A percentile compares a stretch with the other conserved stretches of the same genome.
phyloP scores from a whole-genome alignment of 1,140 invertebrate species.

The Nebria ingens region DNA sequence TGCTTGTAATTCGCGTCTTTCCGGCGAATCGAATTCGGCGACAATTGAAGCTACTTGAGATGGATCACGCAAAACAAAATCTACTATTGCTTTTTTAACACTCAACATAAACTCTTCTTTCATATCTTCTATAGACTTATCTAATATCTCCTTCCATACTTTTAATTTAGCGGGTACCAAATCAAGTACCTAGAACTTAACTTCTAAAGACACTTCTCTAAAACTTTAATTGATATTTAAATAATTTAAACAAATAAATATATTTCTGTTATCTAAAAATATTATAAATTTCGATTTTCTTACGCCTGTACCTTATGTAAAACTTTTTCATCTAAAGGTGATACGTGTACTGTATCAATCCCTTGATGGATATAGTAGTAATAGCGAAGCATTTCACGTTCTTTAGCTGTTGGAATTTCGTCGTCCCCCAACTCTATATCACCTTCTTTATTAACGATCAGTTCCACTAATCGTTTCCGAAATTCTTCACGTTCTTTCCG shows the following conservation, averaged over 20 bases:
- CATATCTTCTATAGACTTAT: slow-evolving; percentile 49
- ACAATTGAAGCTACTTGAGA: slow-evolving; percentile 33
- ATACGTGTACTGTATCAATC: slow-evolving; percentile 75
- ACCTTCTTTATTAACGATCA: slow-evolving; percentile 36
- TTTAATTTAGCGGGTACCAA: slow-evolving; percentile 42
- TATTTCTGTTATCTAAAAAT: not conserved
- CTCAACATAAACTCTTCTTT: slow-evolving; percentile 70
- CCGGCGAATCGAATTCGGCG: slow-evolving; percentile 36
- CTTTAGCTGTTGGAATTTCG: slow-evolving; percentile 44
- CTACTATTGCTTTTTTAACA: slow-evolving; percentile 79
- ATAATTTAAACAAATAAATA: not conserved
- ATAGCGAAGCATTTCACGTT: slow-evolving; percentile 66
- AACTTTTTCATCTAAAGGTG: slow-evolving; percentile 58
- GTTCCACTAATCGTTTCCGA: slow-evolving; percentile 61
- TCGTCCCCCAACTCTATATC: slow-evolving; percentile 32
- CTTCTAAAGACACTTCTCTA: slow-evolving; percentile 10
- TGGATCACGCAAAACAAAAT: slow-evolving; percentile 77
- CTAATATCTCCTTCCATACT: slow-evolving; percentile 46
- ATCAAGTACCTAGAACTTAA: slow-evolving; percentile 30
- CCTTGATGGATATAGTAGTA: slow-evolving; percentile 85
- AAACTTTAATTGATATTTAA: not conserved
- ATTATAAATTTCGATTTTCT: too few relatives aligned
- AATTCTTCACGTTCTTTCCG: slow-evolving; percentile 73
- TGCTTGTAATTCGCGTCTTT: slow-evolving; percentile 49
- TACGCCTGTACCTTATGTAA: slow-evolving; percentile 43